phyloP scores from a whole-genome alignment of 2,113 vertebrate species.

The Orycteropus afer region DNA sequence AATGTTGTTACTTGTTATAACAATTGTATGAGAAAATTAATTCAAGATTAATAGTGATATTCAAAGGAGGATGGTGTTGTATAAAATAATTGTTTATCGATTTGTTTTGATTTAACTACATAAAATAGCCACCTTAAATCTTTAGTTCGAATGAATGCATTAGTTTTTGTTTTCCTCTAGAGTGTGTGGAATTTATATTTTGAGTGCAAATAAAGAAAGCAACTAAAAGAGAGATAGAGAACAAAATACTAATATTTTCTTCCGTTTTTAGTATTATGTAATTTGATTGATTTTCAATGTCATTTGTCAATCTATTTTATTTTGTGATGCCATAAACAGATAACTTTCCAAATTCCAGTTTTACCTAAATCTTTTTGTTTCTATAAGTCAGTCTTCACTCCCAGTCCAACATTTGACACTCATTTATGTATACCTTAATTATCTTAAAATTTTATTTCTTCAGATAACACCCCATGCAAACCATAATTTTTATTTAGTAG shows the following conservation, averaged over 20 bases:
- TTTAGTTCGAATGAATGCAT: conserved; percentile 49
- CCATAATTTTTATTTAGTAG: neutral
- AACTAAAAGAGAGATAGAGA: neutral
- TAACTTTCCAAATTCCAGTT: neutral
- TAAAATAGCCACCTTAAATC: conserved; percentile 71
- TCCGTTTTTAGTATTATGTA: neutral
- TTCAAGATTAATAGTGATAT: conserved; percentile 82
- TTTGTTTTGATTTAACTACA: conserved; percentile 83
- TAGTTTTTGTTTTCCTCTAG: conserved; percentile 54
- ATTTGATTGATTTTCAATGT: neutral
- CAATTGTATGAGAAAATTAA: conserved; percentile 82
- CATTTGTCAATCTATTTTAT: neutral
- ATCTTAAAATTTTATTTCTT: neutral
- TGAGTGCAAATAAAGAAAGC: neutral
- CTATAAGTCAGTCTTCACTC: neutral
- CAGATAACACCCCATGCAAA: neutral
- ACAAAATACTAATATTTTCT: neutral
- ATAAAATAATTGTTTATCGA: conserved; percentile 85
- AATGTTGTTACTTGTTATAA: conserved; percentile 77
- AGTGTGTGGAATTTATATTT: conserved; percentile 49
- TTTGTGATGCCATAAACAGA: neutral
- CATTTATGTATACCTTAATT: neutral
- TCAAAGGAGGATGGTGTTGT: conserved; percentile 71
- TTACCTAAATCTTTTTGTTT: neutral
- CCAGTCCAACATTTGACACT: neutral